A percentile compares a stretch with the other conserved stretches of the same genome.
These are phyloP conservation scores for Chirona hameri DNA, from an alignment of 2,888 invertebrate species.

Conservation along the genomic window DNA sequence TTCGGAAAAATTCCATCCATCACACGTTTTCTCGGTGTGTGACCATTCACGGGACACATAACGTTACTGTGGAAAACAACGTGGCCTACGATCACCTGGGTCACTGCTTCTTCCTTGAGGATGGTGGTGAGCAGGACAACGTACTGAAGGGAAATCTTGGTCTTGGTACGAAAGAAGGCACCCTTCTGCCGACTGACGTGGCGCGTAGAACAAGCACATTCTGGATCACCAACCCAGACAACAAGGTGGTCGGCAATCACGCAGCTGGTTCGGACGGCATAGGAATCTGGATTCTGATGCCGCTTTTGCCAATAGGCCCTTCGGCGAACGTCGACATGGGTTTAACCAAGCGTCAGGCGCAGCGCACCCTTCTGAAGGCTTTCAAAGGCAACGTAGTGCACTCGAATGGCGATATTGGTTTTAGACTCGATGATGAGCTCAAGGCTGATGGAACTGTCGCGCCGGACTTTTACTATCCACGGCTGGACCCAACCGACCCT, in stretches of 20 bases:
- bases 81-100: neutral
- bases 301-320: neutral
- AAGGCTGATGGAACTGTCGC: neutral
- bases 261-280: neutral
- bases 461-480: neutral
- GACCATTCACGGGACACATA: neutral
- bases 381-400: neutral
- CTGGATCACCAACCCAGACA: neutral
- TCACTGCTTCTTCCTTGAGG: constrained; percentile 24
- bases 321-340: neutral
- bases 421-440: neutral
- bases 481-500: neutral
- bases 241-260: neutral
- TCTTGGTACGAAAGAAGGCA: neutral
- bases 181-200: neutral
- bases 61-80: neutral
- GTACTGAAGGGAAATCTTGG: neutral
- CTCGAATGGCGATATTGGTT: neutral
- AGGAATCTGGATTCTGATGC: neutral
- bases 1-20: neutral
- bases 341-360: neutral
- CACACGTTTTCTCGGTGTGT: neutral
- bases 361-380: neutral
- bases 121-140: neutral
- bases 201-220: neutral